Evolutionary conservation across 2,888 invertebrate genomes (phyloP).

Genomic region (Sesia bembeciformis): DNA sequence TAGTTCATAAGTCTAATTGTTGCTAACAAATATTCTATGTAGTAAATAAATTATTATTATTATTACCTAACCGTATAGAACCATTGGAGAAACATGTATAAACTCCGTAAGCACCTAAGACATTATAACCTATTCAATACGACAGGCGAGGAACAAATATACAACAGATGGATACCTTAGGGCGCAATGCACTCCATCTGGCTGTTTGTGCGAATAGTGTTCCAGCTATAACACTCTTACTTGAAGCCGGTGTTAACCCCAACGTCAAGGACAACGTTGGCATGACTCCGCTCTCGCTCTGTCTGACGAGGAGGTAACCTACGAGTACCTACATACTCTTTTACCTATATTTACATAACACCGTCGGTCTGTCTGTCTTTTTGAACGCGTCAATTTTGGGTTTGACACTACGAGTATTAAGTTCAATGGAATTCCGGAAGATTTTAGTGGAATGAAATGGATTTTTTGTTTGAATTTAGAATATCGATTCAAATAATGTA

Average conservation of each 20-base stretch:
- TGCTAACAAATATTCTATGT: too few relatives aligned
- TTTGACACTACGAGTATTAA: too few relatives aligned
- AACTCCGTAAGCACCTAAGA: too few relatives aligned
- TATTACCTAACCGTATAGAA: too few relatives aligned
- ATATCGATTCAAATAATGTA: too few relatives aligned
- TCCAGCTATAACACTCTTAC: conserved; percentile 27
- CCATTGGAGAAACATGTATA: too few relatives aligned
- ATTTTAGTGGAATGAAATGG: too few relatives aligned
- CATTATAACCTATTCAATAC: not conserved
- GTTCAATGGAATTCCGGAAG: too few relatives aligned
- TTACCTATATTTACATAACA: not conserved
- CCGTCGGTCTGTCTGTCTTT: not conserved
- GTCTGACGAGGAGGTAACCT: conserved; percentile 49
- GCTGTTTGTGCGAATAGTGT: conserved; percentile 38
- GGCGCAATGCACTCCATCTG: conserved; percentile 54
- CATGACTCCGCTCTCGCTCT: conserved; percentile 59
- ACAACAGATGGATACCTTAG: conserved; percentile 42
- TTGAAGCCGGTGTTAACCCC: conserved; percentile 37
- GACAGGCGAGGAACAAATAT: conserved; percentile 27
- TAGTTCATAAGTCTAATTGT: too few relatives aligned
- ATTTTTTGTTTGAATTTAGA: too few relatives aligned
- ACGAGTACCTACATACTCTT: not conserved
- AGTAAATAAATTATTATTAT: too few relatives aligned
- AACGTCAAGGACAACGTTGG: conserved; percentile 52
- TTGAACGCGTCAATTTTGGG: too few relatives aligned